phyloP scores from a whole-genome alignment of 2,113 vertebrate genomes.

The Platanista minor region DNA sequence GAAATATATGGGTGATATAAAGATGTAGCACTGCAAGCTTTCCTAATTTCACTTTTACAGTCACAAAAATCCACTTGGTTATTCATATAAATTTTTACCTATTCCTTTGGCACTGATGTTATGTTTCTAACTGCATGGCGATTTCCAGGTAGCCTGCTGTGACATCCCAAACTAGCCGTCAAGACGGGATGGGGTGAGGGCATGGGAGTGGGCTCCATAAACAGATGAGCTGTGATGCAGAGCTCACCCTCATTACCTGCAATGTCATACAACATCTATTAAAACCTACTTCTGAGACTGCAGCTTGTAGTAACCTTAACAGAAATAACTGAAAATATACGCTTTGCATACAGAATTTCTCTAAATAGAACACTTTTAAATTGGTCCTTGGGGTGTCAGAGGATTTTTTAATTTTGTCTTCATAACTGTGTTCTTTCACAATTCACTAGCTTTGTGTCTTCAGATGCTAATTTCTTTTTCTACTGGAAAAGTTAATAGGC shows the following conservation, averaged over 20 bases:
- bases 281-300: slow-evolving; percentile 16
- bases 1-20: neutral
- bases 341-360: slow-evolving; percentile 53
- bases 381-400: slow-evolving; percentile 19
- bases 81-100: neutral
- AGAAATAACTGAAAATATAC: slow-evolving; percentile 58
- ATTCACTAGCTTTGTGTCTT: slow-evolving; percentile 75
- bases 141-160: neutral
- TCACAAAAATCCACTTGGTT: neutral
- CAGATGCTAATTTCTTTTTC: slow-evolving; percentile 69
- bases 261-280: slow-evolving; percentile 1
- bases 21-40: neutral
- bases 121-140: neutral
- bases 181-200: neutral
- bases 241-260: neutral
- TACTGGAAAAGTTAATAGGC: slow-evolving; percentile 66
- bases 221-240: neutral
- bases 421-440: slow-evolving; percentile 75
- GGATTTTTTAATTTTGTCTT: slow-evolving; percentile 72
- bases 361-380: slow-evolving; percentile 64
- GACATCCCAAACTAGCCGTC: neutral
- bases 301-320: slow-evolving; percentile 29
- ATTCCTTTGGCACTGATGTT: neutral
- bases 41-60: neutral
- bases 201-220: neutral